Evolutionary conservation across 2,797 vertebrate genomes (phyloP).

Genomic region (Chaetodon trifasciatus): DNA sequence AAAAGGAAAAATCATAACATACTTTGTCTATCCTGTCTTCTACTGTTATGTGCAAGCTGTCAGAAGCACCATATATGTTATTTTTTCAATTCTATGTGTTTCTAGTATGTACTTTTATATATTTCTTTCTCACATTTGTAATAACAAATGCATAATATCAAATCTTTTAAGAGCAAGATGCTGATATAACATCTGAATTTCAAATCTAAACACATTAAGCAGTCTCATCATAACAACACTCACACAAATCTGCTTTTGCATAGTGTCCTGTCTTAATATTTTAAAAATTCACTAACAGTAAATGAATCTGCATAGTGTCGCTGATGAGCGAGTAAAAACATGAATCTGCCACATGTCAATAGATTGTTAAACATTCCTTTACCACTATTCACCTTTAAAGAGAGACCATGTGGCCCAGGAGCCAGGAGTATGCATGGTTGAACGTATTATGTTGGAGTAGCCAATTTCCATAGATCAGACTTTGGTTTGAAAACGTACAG

Average conservation of each 20-base stretch:
- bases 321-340: constrained; percentile 41
- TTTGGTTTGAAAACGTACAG: constrained; percentile 78
- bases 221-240: constrained; percentile 15
- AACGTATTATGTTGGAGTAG: constrained; percentile 75
- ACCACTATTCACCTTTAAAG: constrained; percentile 66
- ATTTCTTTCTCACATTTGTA: background rate
- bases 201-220: background rate
- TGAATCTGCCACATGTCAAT: constrained; percentile 56
- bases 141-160: background rate
- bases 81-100: background rate
- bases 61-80: background rate
- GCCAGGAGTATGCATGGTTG: constrained; percentile 80
- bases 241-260: constrained; percentile 10
- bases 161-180: background rate
- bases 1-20: background rate
- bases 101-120: background rate
- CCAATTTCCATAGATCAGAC: constrained; percentile 80
- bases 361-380: constrained; percentile 71
- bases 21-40: background rate
- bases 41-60: background rate
- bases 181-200: constrained; percentile 2
- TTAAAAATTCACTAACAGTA: background rate
- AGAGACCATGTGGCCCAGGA: constrained; percentile 57
- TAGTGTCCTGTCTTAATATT: background rate
- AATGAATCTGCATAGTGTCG: constrained; percentile 10